Percentiles rank a stretch among this genome's conserved stretches.
Evolutionary conservation across 2,888 invertebrate species (phyloP).

Genomic region (Acrobeloides nanus): DNA sequence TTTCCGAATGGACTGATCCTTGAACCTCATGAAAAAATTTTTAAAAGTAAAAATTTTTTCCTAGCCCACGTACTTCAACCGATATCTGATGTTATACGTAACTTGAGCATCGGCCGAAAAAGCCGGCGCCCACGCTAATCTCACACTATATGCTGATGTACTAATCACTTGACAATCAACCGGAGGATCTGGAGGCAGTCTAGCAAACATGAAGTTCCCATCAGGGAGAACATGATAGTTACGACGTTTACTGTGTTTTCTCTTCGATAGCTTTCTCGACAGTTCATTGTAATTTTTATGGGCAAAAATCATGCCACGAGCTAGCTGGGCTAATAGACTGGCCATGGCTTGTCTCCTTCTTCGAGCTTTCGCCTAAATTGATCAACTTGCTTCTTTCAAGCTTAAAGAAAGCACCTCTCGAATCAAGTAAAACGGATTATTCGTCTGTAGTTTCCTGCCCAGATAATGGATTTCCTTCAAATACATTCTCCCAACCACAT

Average conservation of each 20-base stretch:
- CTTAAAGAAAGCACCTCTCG: no score
- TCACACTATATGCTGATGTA: slow-evolving; percentile 50
- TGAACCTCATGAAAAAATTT: background rate
- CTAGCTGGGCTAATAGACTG: slow-evolving; percentile 47
- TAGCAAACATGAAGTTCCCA: slow-evolving; percentile 51
- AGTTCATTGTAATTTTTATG: slow-evolving; percentile 48
- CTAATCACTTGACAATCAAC: slow-evolving; percentile 49
- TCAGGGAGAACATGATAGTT: slow-evolving; percentile 47
- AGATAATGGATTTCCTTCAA: slow-evolving; percentile 52
- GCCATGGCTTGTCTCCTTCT: slow-evolving; percentile 50
- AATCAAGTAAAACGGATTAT: slow-evolving; percentile 50
- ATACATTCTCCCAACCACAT: slow-evolving; percentile 52
- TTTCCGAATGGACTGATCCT: background rate
- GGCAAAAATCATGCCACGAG: slow-evolving; percentile 51
- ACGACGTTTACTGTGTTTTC: slow-evolving; percentile 33
- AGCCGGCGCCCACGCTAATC: slow-evolving; percentile 49
- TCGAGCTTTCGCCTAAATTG: no score
- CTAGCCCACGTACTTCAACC: slow-evolving; percentile 34
- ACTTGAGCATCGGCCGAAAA: slow-evolving; percentile 47
- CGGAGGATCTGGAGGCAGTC: slow-evolving; percentile 51
- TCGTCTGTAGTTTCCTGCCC: slow-evolving; percentile 49
- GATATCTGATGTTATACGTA: slow-evolving; percentile 38
- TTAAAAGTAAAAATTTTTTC: background rate
- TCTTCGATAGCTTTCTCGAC: slow-evolving; percentile 39
- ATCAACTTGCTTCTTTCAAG: no score